Evolutionary conservation across 2,113 vertebrate genomes (phyloP).

Genomic region (Brachyhypopomus occidentalis): DNA sequence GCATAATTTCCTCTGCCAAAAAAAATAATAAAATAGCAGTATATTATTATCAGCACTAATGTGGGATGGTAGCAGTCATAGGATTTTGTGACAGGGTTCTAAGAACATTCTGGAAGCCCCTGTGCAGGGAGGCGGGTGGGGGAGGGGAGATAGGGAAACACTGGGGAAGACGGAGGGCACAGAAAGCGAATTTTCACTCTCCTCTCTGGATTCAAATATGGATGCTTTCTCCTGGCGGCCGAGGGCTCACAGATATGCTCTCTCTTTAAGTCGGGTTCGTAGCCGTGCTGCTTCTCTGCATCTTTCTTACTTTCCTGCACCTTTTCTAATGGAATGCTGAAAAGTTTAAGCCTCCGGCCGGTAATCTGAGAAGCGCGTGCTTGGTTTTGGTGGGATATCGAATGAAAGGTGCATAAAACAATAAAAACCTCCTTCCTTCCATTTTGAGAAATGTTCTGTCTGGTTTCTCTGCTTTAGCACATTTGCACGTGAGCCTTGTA

Average conservation of each 20-base stretch:
- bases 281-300: not conserved
- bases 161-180: not conserved
- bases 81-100: too few relatives aligned
- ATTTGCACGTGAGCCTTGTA: too few relatives aligned
- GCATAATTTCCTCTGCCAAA: too few relatives aligned
- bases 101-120: not conserved
- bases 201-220: constrained; percentile 27
- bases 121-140: not conserved
- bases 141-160: not conserved
- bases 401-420: not conserved
- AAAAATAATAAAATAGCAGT: too few relatives aligned
- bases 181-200: constrained; percentile 12
- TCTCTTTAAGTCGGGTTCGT: not conserved
- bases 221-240: not conserved
- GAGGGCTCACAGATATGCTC: constrained; percentile 25
- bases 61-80: too few relatives aligned
- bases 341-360: not conserved
- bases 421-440: too few relatives aligned
- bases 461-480: too few relatives aligned
- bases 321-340: not conserved
- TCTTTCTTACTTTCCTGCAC: not conserved
- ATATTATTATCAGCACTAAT: too few relatives aligned
- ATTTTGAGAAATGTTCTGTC: too few relatives aligned
- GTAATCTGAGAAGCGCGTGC: not conserved
- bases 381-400: not conserved